phyloP scores from a whole-genome alignment of 1,140 invertebrate species.

The Bombus confusus region DNA sequence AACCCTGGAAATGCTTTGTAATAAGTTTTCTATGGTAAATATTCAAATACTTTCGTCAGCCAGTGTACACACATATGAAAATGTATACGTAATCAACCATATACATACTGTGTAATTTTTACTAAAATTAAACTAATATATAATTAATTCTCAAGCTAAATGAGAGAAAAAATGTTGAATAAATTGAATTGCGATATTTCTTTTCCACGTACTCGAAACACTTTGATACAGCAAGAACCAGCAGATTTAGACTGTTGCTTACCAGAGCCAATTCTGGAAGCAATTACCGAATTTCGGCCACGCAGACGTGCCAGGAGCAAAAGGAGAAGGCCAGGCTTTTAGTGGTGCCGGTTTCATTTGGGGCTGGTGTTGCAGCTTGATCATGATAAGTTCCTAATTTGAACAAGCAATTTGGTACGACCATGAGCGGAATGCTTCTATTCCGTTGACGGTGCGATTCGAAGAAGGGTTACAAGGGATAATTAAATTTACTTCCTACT shows the following conservation, averaged over 20 bases:
- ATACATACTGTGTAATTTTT: no score
- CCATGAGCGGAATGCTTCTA: slow-evolving; percentile 8
- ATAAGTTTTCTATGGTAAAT: no score
- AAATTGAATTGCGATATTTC: slow-evolving; percentile 22
- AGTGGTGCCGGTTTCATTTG: slow-evolving; percentile 43
- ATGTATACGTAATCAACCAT: no score
- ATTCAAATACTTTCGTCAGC: no score
- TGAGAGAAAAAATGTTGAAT: not conserved
- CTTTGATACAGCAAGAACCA: slow-evolving; percentile 53
- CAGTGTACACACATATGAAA: no score
- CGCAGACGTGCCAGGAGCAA: slow-evolving; percentile 53
- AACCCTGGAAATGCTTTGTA: no score
- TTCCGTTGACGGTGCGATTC: not conserved
- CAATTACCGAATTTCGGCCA: slow-evolving; percentile 72
- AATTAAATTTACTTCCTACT: slow-evolving; percentile 3
- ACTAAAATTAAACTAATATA: no score
- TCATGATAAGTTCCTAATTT: slow-evolving; percentile 53
- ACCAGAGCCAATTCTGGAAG: slow-evolving; percentile 71
- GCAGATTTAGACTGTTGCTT: slow-evolving; percentile 64
- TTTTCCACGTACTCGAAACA: slow-evolving; percentile 6
- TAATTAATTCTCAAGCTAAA: no score
- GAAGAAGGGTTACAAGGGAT: not conserved
- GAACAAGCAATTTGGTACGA: slow-evolving; percentile 23
- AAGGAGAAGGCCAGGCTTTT: slow-evolving; percentile 33
- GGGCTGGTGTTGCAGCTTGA: slow-evolving; percentile 26